Evolutionary conservation across 2,113 vertebrate genomes (phyloP).

Genomic region (Pipa parva): DNA sequence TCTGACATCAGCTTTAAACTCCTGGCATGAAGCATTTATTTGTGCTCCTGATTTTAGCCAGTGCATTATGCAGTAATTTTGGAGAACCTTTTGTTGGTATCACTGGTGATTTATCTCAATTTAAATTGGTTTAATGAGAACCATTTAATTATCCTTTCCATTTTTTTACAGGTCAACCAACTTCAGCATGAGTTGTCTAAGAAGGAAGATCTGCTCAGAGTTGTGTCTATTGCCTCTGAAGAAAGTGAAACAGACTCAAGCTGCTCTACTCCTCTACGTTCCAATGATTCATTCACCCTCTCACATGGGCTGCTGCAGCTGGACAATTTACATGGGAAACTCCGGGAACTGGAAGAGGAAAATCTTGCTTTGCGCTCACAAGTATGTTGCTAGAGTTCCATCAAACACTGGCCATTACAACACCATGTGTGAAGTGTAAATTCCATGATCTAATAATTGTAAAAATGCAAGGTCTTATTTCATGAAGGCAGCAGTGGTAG

Average conservation of each 20-base stretch:
- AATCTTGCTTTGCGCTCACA: slow-evolving; percentile 83
- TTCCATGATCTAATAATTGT: too few species aligned
- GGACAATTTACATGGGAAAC: slow-evolving; percentile 84
- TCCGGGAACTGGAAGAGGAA: slow-evolving; percentile 92
- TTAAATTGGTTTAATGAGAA: too few species aligned
- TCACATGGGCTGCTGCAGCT: slow-evolving; percentile 74
- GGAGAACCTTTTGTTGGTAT: too few species aligned
- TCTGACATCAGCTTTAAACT: too few species aligned
- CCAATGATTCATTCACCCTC: slow-evolving; percentile 60
- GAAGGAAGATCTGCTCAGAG: slow-evolving; percentile 89
- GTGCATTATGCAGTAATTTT: too few species aligned
- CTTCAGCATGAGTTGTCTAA: slow-evolving; percentile 89
- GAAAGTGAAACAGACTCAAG: slow-evolving; percentile 90
- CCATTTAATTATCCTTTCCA: too few species aligned
- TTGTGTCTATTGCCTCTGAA: slow-evolving; percentile 88
- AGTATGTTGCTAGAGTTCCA: slow-evolving; percentile 55
- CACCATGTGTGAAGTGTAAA: rapidly evolving
- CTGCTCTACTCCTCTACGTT: slow-evolving; percentile 77
- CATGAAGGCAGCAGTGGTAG: too few species aligned
- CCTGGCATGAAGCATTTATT: too few species aligned
- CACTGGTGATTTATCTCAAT: too few species aligned
- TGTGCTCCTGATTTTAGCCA: too few species aligned
- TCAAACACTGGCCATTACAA: neutral
- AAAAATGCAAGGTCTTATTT: too few species aligned
- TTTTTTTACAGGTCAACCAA: slow-evolving; percentile 89